Evolutionary conservation across 2,797 vertebrate species (phyloP), one percentile per base, ranked within the genome.

Genomic region (Chaetodon trifasciatus): DNA sequence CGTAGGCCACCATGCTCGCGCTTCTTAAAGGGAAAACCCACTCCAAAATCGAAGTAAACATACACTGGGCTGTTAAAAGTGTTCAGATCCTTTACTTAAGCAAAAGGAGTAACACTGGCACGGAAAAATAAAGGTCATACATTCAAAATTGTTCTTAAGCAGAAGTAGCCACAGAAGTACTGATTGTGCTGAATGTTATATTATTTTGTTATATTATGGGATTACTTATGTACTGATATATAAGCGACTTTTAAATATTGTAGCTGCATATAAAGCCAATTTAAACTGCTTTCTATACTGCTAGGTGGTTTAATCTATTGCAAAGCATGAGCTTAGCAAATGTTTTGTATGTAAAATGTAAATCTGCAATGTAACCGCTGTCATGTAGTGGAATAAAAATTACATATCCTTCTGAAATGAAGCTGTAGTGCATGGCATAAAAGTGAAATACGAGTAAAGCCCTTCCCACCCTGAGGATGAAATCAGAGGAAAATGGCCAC

Each of bases 1-100:
- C 88, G 93, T 88, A 94, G 91, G 64, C 74, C 3, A 15, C 0
- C 0, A 0, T 3, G 24, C 3, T 32, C 5, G 12, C 8, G 23
- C n/a, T 19, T 19, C 28, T 71, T 79, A 78, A 81, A 85, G 63
- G 13, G 9, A 11, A 60, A 73, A 17, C 1, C 5, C 3, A n/a
- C 60, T 13, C 2, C 39, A 63, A 37, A 52, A 6, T 3, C 8
- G 1, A 42, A 40, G 4, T n/a, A 70, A 44, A 57, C 15, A 9
- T 8, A 16, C 28, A 16, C 6, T 32, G 37, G 5, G 17, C 35
- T 24, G 42, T 57, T 46, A n/a, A 55, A 53, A 37, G 9, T 1
- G 12, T 39, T 15, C 15, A 44, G 12, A 44, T 44, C 15, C 15
- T 15, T 15, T 44, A 44, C 12, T 44, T 15, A 4, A 44, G 15